Evolutionary conservation across 2,113 vertebrate genomes (phyloP).

Genomic region (Helogale parvula): DNA sequence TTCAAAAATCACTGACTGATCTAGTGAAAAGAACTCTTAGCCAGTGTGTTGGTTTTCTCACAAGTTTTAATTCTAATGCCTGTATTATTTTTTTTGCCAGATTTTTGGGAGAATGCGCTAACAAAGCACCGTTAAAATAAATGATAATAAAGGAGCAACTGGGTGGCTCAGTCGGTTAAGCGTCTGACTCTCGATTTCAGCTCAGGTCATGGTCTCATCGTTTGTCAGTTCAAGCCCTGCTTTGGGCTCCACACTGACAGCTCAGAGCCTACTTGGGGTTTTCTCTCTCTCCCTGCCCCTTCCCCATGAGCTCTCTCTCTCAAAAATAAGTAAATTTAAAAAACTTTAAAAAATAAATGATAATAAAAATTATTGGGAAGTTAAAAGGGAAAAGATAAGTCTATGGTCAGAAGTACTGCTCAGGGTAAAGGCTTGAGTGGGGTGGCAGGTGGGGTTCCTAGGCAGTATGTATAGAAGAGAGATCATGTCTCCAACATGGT

Average conservation of each 20-base stretch:
- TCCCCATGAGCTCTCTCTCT: neutral
- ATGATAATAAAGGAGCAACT: neutral
- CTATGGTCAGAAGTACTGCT: neutral
- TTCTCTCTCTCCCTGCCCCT: neutral
- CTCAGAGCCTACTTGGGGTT: neutral
- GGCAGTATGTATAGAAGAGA: neutral
- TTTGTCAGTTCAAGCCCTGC: neutral
- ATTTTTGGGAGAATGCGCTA: neutral
- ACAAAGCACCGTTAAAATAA: constrained; percentile 16
- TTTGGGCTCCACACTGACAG: neutral
- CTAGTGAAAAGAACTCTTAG: constrained; percentile 28
- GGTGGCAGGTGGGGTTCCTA: neutral
- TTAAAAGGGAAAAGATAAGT: constrained; percentile 11
- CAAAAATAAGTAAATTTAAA: neutral
- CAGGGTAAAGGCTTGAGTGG: neutral
- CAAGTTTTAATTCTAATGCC: neutral
- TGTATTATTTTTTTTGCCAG: constrained; percentile 19
- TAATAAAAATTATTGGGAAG: constrained; percentile 13
- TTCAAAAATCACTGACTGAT: neutral
- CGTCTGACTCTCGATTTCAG: neutral
- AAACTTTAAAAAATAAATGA: neutral
- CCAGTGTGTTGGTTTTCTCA: neutral
- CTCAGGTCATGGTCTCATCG: neutral
- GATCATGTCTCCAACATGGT: neutral
- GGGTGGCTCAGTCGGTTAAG: neutral